These are phyloP conservation scores for Sinosuthora webbiana DNA, from an alignment of 2,113 vertebrate genomes.

Conservation along the genomic window DNA sequence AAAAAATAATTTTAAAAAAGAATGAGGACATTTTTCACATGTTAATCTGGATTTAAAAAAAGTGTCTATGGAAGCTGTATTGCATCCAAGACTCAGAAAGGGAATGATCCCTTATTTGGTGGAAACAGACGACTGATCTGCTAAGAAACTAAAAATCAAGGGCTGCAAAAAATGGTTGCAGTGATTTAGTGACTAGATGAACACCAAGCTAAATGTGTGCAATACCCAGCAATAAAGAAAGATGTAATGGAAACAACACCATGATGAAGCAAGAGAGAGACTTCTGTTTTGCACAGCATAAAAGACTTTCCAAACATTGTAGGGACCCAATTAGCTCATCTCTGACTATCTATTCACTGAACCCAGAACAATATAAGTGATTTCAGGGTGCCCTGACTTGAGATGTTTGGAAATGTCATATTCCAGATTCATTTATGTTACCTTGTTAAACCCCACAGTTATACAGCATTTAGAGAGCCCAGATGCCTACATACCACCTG, in stretches of 20 bases:
- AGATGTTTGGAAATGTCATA: neutral
- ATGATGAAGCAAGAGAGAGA: neutral
- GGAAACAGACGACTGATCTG: neutral
- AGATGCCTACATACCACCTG: neutral
- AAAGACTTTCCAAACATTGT: neutral
- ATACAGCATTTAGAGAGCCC: neutral
- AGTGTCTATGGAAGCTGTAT: neutral
- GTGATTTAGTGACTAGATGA: neutral
- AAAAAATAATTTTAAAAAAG: neutral
- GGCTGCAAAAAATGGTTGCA: neutral
- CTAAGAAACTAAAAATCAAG: neutral
- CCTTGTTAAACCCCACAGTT: neutral
- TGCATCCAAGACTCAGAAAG: neutral
- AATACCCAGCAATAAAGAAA: neutral
- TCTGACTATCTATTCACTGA: neutral
- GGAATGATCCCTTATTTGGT: neutral
- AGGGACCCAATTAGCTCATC: neutral
- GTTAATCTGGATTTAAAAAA: neutral
- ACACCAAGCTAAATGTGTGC: neutral
- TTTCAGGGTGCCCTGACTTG: neutral
- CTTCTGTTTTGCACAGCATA: neutral
- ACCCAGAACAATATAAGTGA: neutral
- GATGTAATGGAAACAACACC: neutral
- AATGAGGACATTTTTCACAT: neutral
- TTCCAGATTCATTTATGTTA: neutral